A percentile compares a stretch with the other conserved stretches of the same genome.
phyloP scores from a whole-genome alignment of 2,113 vertebrate genomes.

The Rattus rattus region DNA sequence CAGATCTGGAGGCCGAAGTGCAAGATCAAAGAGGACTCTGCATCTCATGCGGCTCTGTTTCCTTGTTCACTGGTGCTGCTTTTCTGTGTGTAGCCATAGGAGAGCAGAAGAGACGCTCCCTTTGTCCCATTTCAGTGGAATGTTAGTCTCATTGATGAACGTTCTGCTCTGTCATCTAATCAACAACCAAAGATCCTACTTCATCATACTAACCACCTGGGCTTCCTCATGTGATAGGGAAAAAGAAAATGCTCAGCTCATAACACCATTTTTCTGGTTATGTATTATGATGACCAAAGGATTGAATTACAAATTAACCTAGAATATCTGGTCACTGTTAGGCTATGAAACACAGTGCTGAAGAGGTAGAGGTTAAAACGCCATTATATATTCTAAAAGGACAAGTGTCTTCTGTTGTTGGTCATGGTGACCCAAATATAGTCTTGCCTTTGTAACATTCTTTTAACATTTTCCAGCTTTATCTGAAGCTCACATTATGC shows the following conservation, averaged over 20 bases:
- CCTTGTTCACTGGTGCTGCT: background rate
- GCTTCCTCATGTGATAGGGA: background rate
- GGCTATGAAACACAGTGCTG: background rate
- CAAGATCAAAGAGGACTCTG: background rate
- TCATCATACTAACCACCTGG: too few species aligned
- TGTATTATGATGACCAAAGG: background rate
- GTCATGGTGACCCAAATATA: background rate
- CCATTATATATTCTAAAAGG: constrained; percentile 65
- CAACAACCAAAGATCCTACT: background rate
- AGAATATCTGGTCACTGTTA: background rate
- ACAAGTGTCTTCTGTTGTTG: constrained; percentile 33
- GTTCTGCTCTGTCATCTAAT: background rate
- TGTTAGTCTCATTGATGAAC: background rate
- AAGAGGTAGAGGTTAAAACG: constrained; percentile 48
- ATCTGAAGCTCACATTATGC: constrained; percentile 2
- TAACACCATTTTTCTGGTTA: constrained; percentile 13
- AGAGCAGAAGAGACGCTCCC: background rate
- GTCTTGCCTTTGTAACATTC: constrained; percentile 6
- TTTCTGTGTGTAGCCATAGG: background rate
- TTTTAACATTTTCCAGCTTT: constrained; percentile 52
- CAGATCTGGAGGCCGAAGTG: background rate
- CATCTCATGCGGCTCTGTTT: background rate
- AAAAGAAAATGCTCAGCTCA: background rate
- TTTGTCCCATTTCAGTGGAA: background rate
- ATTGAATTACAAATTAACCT: constrained; percentile 59